phyloP scores from a whole-genome alignment of 1,140 invertebrate genomes.

The Magallana angulata region DNA sequence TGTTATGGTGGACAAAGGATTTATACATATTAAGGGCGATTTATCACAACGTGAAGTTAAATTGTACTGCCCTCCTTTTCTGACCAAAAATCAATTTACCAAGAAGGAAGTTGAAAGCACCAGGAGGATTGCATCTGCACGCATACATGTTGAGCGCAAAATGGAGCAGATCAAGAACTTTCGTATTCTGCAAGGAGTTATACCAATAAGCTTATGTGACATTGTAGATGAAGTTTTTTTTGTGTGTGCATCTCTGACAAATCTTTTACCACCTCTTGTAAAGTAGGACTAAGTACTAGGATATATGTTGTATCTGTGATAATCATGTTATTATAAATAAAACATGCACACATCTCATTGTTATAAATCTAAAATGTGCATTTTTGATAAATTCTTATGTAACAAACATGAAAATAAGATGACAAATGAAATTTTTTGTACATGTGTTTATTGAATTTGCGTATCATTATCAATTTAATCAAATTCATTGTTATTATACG shows the following conservation, averaged over 20 bases:
- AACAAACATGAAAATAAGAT: too few species aligned
- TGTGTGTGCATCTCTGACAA: slow-evolving; percentile 50
- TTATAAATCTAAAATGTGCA: too few species aligned
- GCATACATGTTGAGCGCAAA: slow-evolving; percentile 58
- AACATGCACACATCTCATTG: too few species aligned
- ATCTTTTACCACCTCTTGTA: slow-evolving; percentile 54
- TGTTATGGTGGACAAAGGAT: slow-evolving; percentile 57
- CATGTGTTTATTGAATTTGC: too few species aligned
- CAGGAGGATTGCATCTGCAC: slow-evolving; percentile 53
- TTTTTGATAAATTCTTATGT: too few species aligned
- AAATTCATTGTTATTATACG: too few species aligned
- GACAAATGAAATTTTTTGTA: too few species aligned
- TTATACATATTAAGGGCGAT: slow-evolving; percentile 39
- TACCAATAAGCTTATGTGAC: slow-evolving; percentile 50
- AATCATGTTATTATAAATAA: too few species aligned
- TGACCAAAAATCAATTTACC: slow-evolving; percentile 45
- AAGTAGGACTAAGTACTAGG: slow-evolving; percentile 6
- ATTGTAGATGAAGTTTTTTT: slow-evolving; percentile 50
- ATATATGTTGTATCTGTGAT: neutral
- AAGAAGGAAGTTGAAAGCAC: slow-evolving; percentile 49
- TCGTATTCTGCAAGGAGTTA: slow-evolving; percentile 53
- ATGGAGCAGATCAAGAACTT: slow-evolving; percentile 63
- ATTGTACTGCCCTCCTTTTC: slow-evolving; percentile 51
- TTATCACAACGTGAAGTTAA: slow-evolving; percentile 41
- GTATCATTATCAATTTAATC: too few species aligned